A percentile compares a stretch with the other conserved stretches of the same genome.
These are phyloP conservation scores for Globodera rostochiensis DNA, from an alignment of 1,140 invertebrate species.

Conservation along the genomic window DNA sequence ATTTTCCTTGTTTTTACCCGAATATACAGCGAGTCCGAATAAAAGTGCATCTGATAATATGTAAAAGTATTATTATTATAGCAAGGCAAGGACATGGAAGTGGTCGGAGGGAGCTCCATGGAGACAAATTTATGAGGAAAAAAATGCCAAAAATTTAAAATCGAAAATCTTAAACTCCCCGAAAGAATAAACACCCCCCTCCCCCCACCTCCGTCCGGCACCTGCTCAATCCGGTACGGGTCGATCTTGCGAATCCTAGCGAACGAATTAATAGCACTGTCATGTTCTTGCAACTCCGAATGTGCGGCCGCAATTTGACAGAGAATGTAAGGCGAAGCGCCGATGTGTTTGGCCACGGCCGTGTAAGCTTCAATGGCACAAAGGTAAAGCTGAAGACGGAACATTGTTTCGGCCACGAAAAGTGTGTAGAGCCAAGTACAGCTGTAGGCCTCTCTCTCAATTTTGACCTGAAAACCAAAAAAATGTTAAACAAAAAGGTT, in stretches of 20 bases:
- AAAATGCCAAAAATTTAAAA: constrained; percentile 18
- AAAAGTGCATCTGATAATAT: constrained; percentile 52
- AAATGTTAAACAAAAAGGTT: constrained; percentile 2
- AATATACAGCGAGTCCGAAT: constrained; percentile 59
- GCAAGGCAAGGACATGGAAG: too few relatives aligned
- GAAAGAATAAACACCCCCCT: not conserved
- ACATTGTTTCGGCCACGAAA: constrained; percentile 46
- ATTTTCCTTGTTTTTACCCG: constrained; percentile 30
- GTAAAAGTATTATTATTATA: too few relatives aligned
- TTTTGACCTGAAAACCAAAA: constrained; percentile 38
- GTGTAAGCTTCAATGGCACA: constrained; percentile 48
- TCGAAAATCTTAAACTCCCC: not conserved
- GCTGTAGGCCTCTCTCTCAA: constrained; percentile 29
- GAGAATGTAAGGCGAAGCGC: constrained; percentile 47
- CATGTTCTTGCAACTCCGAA: constrained; percentile 54
- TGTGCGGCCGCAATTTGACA: constrained; percentile 47
- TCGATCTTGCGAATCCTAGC: constrained; percentile 48
- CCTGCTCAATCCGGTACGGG: constrained; percentile 52
- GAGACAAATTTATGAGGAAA: constrained; percentile 25
- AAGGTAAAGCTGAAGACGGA: constrained; percentile 47
- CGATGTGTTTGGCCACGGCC: constrained; percentile 29
- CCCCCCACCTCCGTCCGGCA: not conserved
- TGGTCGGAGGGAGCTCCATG: too few relatives aligned
- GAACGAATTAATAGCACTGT: constrained; percentile 54
- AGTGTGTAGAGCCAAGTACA: constrained; percentile 45